Percentiles rank a stretch among this genome's conserved stretches.
phyloP scores from a whole-genome alignment of 2,113 vertebrate species.

The Phodopus roborovskii region DNA sequence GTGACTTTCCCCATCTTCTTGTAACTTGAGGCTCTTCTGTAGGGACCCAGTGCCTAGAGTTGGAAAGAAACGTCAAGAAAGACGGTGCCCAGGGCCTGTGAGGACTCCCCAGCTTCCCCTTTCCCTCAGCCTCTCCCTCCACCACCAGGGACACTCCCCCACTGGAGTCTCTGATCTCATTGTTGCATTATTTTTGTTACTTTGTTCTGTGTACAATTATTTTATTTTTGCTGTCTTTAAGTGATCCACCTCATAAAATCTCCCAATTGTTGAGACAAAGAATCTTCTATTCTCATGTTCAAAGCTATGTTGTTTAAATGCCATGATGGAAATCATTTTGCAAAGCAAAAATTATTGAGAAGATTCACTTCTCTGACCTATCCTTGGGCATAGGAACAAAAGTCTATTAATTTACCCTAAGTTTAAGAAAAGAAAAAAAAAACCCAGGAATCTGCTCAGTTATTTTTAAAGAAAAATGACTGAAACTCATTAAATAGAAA shows the following conservation, averaged over 20 bases:
- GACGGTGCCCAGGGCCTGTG: not conserved
- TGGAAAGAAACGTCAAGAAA: not conserved
- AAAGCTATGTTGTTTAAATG: constrained; percentile 54
- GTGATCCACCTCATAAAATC: not conserved
- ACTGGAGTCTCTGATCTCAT: not conserved
- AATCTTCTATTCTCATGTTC: constrained; percentile 3
- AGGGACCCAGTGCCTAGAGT: not conserved
- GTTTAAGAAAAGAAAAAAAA: constrained; percentile 8
- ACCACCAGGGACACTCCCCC: too few species aligned
- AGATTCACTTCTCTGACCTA: constrained; percentile 24
- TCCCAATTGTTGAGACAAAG: not conserved
- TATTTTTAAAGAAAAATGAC: constrained; percentile 74
- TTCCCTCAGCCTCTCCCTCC: too few species aligned
- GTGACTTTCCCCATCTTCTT: not conserved
- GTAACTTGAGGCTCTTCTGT: not conserved
- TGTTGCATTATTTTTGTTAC: not conserved
- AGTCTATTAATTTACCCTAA: constrained; percentile 52
- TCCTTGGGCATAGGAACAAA: constrained; percentile 44
- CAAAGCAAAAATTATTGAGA: constrained; percentile 25
- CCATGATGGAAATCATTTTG: constrained; percentile 44
- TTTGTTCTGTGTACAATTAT: not conserved
- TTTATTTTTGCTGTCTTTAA: not conserved
- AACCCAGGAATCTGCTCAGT: not conserved
- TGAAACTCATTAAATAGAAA: constrained; percentile 66
- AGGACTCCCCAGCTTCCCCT: not conserved